Evolutionary conservation across 2,888 invertebrate genomes (phyloP).

Genomic region (Vannuccia rotundouncinata): DNA sequence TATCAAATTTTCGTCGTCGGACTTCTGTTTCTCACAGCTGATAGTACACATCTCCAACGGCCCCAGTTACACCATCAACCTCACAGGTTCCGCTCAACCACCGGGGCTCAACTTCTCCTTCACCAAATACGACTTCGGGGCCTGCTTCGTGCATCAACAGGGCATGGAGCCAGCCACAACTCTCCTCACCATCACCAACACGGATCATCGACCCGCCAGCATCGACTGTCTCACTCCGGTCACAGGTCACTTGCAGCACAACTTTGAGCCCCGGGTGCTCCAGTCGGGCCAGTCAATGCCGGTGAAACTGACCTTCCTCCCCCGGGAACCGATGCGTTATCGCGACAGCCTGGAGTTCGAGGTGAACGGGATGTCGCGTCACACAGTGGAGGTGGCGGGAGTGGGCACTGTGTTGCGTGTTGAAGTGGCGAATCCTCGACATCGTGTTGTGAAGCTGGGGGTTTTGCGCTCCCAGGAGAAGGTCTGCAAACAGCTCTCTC

Average conservation of each 20-base stretch:
- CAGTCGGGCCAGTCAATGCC: constrained; percentile 45
- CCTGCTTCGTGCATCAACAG: constrained; percentile 60
- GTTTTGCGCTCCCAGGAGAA: constrained; percentile 50
- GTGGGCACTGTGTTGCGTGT: constrained; percentile 55
- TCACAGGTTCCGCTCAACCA: constrained; percentile 62
- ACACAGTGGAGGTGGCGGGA: constrained; percentile 50
- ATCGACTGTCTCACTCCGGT: constrained; percentile 52
- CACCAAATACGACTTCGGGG: constrained; percentile 64
- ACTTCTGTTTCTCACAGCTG: not conserved
- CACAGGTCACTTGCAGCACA: constrained; percentile 49
- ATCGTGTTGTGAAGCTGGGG: constrained; percentile 54
- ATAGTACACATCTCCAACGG: constrained; percentile 64
- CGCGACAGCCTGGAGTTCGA: constrained; percentile 53
- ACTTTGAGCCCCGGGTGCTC: constrained; percentile 52
- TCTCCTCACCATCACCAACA: constrained; percentile 51
- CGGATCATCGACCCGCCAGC: constrained; percentile 48
- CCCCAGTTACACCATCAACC: constrained; percentile 62
- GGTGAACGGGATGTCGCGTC: constrained; percentile 54
- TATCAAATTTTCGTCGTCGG: no score
- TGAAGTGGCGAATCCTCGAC: constrained; percentile 51
- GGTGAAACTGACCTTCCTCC: constrained; percentile 46
- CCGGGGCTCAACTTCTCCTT: constrained; percentile 64
- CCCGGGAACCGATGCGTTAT: constrained; percentile 39
- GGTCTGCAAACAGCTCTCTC: constrained; percentile 48
- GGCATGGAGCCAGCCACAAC: constrained; percentile 50